Evolutionary conservation across 2,888 invertebrate genomes (phyloP).

Genomic region (Panopea generosa): DNA sequence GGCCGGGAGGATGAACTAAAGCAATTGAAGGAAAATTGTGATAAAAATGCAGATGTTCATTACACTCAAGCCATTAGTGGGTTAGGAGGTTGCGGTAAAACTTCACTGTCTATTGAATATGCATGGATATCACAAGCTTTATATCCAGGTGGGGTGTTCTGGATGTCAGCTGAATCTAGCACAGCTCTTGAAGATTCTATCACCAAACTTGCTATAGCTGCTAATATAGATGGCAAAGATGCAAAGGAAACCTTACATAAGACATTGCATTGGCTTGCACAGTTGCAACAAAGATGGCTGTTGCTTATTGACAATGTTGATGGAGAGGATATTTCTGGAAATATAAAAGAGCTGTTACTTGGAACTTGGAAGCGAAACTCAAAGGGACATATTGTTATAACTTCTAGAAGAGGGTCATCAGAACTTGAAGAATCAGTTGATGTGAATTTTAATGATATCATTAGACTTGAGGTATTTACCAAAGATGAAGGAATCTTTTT

Average conservation of each 20-base stretch:
- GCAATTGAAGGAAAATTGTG: no score
- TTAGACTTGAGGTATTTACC: slow-evolving; percentile 22
- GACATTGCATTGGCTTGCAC: slow-evolving; percentile 36
- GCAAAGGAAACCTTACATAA: slow-evolving; percentile 18
- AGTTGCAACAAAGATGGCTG: slow-evolving; percentile 27
- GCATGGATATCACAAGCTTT: no score
- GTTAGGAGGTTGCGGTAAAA: no score
- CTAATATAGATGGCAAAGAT: slow-evolving; percentile 17
- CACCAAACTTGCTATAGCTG: slow-evolving; percentile 20
- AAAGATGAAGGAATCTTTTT: slow-evolving; percentile 15
- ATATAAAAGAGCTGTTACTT: slow-evolving; percentile 25
- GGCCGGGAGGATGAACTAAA: no score
- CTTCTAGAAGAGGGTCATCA: slow-evolving; percentile 33
- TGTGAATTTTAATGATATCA: slow-evolving; percentile 7
- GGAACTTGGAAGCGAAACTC: slow-evolving; percentile 29
- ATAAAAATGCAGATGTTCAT: no score
- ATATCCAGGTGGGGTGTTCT: no score
- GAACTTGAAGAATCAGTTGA: slow-evolving; percentile 30
- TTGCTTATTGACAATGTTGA: slow-evolving; percentile 51
- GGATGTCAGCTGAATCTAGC: slow-evolving; percentile 35
- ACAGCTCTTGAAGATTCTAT: slow-evolving; percentile 28
- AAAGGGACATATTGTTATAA: slow-evolving; percentile 35
- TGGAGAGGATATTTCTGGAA: slow-evolving; percentile 24
- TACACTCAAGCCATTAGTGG: no score
- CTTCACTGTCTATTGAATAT: slow-evolving; percentile 40